phyloP scores from a whole-genome alignment of 2,888 invertebrate genomes.

The Caenorhabditis parvicauda region DNA sequence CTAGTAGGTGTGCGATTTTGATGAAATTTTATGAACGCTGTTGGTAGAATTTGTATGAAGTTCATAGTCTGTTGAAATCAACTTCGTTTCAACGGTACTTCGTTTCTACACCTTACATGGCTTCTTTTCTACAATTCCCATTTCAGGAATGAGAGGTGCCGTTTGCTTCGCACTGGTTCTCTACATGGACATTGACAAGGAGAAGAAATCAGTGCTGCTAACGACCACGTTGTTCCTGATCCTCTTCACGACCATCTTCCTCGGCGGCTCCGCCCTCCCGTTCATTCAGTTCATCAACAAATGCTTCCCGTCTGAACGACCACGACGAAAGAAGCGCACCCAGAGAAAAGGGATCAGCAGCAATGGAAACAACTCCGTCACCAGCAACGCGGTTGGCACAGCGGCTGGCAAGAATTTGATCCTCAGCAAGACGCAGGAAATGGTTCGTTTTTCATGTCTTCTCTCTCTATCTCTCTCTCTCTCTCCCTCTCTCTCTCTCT shows the following conservation, averaged over 20 bases:
- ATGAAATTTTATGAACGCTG: no score
- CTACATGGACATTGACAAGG: conserved; percentile 83
- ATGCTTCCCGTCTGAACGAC: conserved; percentile 34
- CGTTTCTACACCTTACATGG: not conserved
- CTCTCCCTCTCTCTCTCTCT: no score
- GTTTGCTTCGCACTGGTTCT: conserved; percentile 95
- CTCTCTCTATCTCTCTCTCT: no score
- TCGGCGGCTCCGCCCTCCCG: conserved; percentile 97
- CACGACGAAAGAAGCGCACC: conserved; percentile 13
- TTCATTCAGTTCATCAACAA: conserved; percentile 72
- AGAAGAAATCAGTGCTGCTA: conserved; percentile 91
- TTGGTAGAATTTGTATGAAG: not conserved
- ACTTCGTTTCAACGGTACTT: no score
- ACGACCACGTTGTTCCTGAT: conserved; percentile 97
- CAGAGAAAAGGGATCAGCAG: no score
- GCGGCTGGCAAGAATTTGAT: conserved; percentile 23
- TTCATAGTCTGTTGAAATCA: conserved; percentile 6
- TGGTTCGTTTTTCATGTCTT: conserved; percentile 71
- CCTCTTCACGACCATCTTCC: conserved; percentile 86
- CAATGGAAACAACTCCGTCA: conserved; percentile 7
- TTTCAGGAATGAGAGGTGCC: conserved; percentile 80
- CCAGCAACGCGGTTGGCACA: no score
- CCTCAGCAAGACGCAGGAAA: conserved; percentile 94
- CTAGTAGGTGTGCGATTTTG: no score
- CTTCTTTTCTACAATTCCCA: not conserved